Conservation (phyloP, 2,113 vertebrate species). For the Emydura subglobosa region DNA sequence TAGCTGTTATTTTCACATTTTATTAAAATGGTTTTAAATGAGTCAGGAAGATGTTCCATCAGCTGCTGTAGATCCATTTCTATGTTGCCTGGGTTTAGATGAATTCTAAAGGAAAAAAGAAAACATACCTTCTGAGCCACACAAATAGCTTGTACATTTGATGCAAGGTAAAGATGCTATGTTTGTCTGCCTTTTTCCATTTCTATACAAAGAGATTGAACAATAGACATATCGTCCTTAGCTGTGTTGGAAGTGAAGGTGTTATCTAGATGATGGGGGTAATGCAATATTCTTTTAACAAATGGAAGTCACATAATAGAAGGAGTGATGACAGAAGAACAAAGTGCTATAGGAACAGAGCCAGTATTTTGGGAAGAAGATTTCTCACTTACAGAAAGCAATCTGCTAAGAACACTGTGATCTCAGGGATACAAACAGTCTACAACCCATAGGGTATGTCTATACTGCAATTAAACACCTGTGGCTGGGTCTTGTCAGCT, state of each 20-base stretch:
- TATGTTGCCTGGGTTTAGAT: neutral
- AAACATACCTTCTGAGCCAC: neutral
- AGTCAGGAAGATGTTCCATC: neutral
- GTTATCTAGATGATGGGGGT: neutral
- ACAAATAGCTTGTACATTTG: neutral
- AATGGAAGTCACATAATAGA: neutral
- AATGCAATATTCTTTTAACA: neutral
- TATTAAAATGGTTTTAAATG: neutral
- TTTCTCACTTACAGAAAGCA: neutral
- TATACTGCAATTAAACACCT: neutral
- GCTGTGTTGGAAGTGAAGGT: conserved; percentile 17
- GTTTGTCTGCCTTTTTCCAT: neutral
- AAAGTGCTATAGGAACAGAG: neutral
- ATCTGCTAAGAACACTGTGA: neutral
- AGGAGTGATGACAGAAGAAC: neutral
- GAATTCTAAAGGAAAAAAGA: neutral
- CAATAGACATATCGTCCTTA: conserved; percentile 6
- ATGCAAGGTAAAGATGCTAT: neutral
- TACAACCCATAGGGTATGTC: neutral
- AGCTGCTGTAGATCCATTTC: neutral
- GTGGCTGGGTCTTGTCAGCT: neutral
- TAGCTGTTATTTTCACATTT: neutral
- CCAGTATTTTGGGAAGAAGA: neutral
- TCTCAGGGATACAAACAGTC: neutral
- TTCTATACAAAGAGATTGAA: conserved; percentile 6